A percentile compares a stretch with the other conserved stretches of the same genome.
These are phyloP conservation scores for Telenomus remus DNA, from an alignment of 1,140 invertebrate species.

Conservation along the genomic window DNA sequence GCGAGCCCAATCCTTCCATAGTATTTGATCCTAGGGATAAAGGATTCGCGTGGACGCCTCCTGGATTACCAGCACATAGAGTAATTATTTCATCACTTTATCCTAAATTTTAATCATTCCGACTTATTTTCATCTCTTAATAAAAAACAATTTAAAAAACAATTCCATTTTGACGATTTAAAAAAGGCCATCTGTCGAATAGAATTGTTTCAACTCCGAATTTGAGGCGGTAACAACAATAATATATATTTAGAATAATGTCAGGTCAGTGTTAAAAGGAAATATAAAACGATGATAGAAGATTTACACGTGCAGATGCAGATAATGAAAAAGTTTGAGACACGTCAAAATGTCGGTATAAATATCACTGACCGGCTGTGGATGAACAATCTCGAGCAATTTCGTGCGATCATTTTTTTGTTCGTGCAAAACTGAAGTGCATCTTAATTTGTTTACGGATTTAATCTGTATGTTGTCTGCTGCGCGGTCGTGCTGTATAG, in stretches of 20 bases:
- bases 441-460: constrained; percentile 50
- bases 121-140: no score
- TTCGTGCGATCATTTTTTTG: no score
- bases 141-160: no score
- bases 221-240: constrained; percentile 2
- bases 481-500: constrained; percentile 43
- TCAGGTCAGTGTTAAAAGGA: constrained; percentile 29
- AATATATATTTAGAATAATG: constrained; percentile 40
- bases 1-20: constrained; percentile 68
- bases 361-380: background rate
- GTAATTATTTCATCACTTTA: constrained; percentile 64
- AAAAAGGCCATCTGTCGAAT: background rate
- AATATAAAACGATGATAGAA: constrained; percentile 20
- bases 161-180: no score
- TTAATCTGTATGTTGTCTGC: constrained; percentile 44
- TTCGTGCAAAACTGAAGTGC: constrained; percentile 12
- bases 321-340: background rate
- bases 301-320: constrained; percentile 9
- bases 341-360: background rate
- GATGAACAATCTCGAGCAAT: no score
- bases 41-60: constrained; percentile 89
- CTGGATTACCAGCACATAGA: constrained; percentile 81
- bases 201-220: background rate
- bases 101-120: no score
- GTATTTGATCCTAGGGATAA: constrained; percentile 77